Evolutionary conservation across 2,797 vertebrate genomes (phyloP).

Genomic region (Ptychadena robeensis): DNA sequence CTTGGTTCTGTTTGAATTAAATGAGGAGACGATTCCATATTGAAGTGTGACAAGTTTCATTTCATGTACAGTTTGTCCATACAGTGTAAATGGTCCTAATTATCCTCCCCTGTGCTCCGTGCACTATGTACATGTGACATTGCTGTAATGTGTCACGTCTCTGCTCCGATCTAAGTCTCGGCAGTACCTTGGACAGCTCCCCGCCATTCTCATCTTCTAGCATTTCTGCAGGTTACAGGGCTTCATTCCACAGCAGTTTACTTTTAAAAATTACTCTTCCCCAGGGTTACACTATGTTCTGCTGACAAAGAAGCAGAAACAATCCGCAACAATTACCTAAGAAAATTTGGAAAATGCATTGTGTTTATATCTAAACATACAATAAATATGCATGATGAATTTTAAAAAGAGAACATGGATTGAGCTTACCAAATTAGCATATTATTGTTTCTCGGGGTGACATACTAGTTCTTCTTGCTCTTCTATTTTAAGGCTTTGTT

Average conservation of each 20-base stretch:
- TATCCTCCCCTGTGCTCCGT: neutral
- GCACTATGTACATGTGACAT: conserved; percentile 13
- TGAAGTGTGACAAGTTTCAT: neutral
- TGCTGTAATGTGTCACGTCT: conserved; percentile 26
- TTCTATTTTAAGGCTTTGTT: too few species aligned
- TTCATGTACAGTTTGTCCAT: neutral
- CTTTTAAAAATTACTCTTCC: neutral
- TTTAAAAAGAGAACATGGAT: too few species aligned
- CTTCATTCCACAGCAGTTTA: neutral
- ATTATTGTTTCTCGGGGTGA: too few species aligned
- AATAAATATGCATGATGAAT: too few species aligned
- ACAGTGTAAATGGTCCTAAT: neutral
- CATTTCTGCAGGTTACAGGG: neutral
- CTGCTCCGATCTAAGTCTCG: conserved; percentile 1
- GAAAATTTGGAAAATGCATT: neutral
- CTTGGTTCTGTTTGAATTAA: neutral
- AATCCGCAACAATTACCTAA: too few species aligned
- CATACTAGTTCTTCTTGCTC: too few species aligned
- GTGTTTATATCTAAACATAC: too few species aligned
- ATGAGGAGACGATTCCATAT: neutral
- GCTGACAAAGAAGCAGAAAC: neutral
- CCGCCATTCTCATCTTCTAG: neutral
- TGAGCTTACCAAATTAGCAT: too few species aligned
- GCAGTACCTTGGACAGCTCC: conserved; percentile 48
- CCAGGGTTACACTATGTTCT: neutral